Evolutionary conservation across 2,888 invertebrate species (phyloP).

Genomic region (Elysia crispata): DNA sequence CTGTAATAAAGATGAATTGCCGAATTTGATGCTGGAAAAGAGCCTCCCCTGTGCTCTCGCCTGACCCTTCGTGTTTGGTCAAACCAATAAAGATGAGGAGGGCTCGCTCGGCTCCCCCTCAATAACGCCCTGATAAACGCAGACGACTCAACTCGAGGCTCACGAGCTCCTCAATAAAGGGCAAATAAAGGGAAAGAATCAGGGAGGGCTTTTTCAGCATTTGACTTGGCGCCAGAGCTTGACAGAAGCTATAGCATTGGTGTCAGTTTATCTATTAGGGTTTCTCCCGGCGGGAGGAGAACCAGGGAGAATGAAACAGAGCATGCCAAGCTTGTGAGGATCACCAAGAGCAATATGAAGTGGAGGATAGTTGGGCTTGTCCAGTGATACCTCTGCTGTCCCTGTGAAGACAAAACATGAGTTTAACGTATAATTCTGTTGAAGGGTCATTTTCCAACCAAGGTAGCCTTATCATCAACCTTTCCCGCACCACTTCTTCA

Average conservation of each 20-base stretch:
- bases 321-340: too few relatives aligned
- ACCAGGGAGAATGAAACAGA: too few relatives aligned
- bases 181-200: slow-evolving; percentile 27
- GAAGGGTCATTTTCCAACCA: too few relatives aligned
- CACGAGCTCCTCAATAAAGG: slow-evolving; percentile 30
- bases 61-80: slow-evolving; percentile 49
- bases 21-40: slow-evolving; percentile 41
- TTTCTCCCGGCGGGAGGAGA: background rate
- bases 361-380: too few relatives aligned
- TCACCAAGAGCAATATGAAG: too few relatives aligned
- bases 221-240: background rate
- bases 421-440: background rate
- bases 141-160: slow-evolving; percentile 29
- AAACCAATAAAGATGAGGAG: slow-evolving; percentile 47
- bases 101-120: background rate
- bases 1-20: slow-evolving; percentile 52
- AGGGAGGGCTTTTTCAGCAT: too few relatives aligned
- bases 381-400: too few relatives aligned
- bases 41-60: slow-evolving; percentile 35
- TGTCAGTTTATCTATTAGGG: too few relatives aligned
- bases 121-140: slow-evolving; percentile 47
- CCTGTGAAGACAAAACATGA: too few relatives aligned
- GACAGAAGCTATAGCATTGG: too few relatives aligned
- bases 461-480: too few relatives aligned
- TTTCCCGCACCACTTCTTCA: too few relatives aligned